Conservation (phyloP, 2,888 invertebrate species). For the Thymelicus lineola region DNA sequence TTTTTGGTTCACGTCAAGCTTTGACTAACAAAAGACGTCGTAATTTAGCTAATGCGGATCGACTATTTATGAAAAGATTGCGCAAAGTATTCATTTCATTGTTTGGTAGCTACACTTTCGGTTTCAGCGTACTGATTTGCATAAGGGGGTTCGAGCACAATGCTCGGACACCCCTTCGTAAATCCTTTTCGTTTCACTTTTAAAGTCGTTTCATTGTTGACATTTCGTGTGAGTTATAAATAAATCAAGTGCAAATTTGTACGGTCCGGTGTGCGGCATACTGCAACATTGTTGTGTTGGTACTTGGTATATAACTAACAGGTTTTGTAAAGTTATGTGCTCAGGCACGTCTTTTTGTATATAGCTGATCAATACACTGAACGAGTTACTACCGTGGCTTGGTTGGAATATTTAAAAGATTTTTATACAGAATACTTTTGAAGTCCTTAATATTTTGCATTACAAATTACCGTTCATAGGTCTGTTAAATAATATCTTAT, state of each 20-base stretch:
- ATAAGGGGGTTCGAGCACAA: constrained; percentile 76
- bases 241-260: constrained; percentile 80
- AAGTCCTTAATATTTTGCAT: no score
- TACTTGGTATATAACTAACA: constrained; percentile 36
- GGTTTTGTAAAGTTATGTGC: background rate
- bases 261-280: constrained; percentile 64
- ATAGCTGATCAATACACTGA: constrained; percentile 35
- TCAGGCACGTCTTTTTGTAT: constrained; percentile 14
- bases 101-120: constrained; percentile 71
- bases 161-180: constrained; percentile 71
- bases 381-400: no score
- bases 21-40: constrained; percentile 60
- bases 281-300: constrained; percentile 65
- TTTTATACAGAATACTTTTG: no score
- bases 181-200: constrained; percentile 81
- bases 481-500: no score
- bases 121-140: constrained; percentile 82
- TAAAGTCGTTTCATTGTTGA: constrained; percentile 78
- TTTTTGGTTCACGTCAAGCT: constrained; percentile 48
- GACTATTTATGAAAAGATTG: constrained; percentile 80
- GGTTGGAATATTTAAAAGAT: no score
- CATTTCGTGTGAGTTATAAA: constrained; percentile 79
- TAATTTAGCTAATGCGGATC: constrained; percentile 80
- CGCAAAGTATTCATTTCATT: constrained; percentile 63
- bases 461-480: no score